A percentile compares a stretch with the other conserved stretches of the same genome.
phyloP scores from a whole-genome alignment of 2,113 vertebrate species.

The Nothobranchius furzeri region DNA sequence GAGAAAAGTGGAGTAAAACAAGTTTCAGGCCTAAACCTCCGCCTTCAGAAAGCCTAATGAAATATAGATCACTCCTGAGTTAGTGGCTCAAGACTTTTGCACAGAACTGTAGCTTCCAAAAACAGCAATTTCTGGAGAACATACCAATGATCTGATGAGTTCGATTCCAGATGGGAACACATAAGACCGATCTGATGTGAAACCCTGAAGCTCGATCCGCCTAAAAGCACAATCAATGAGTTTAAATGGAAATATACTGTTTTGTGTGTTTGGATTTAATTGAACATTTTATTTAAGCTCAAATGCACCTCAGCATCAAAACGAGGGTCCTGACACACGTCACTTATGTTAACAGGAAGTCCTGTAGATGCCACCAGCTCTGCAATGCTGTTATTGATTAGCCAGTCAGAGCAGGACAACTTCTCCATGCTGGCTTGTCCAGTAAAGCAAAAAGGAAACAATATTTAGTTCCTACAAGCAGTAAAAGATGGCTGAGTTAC shows the following conservation, averaged over 20 bases:
- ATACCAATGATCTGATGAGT: conserved; percentile 84
- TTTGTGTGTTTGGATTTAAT: not conserved
- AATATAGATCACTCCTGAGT: too few relatives aligned
- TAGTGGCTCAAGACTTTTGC: not conserved
- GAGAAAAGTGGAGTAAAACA: too few relatives aligned
- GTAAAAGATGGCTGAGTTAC: not conserved
- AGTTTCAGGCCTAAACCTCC: too few relatives aligned
- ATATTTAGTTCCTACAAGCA: conserved; percentile 1
- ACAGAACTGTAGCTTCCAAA: conserved; percentile 4
- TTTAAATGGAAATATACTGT: not conserved
- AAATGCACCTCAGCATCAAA: conserved; percentile 80
- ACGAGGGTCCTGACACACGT: conserved; percentile 84
- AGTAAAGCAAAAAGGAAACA: conserved; percentile 54
- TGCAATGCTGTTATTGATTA: conserved; percentile 86
- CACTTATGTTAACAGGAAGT: conserved; percentile 84
- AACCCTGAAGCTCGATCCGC: conserved; percentile 82
- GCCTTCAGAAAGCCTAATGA: too few relatives aligned
- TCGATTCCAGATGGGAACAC: conserved; percentile 84
- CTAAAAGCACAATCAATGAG: conserved; percentile 25
- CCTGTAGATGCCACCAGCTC: conserved; percentile 84
- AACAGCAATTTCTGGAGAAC: conserved; percentile 24
- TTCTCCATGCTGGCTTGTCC: conserved; percentile 80
- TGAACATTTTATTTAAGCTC: not conserved
- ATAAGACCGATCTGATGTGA: conserved; percentile 82
- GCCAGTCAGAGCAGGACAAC: conserved; percentile 82